Percentiles rank a stretch among this genome's conserved stretches.
Conservation (phyloP, 2,888 invertebrate species). For the Amorpha juglandis region DNA sequence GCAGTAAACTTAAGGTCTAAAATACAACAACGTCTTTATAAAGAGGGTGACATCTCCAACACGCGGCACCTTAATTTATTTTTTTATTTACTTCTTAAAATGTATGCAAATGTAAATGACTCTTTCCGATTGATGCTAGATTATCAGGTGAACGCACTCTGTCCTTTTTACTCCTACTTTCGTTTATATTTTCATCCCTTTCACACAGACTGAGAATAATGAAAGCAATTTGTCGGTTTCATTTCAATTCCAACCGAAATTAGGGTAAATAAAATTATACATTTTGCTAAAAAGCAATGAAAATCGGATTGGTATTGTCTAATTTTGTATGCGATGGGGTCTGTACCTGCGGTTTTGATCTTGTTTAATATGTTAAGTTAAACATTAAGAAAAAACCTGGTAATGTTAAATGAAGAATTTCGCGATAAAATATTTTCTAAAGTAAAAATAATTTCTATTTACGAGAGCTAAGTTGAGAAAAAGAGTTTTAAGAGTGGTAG, state of each 20-base stretch:
- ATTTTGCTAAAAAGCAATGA: slow-evolving; percentile 56
- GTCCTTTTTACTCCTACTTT: slow-evolving; percentile 36
- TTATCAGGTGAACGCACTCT: slow-evolving; percentile 43
- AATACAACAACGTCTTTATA: slow-evolving; percentile 36
- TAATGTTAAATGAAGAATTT: too few relatives aligned
- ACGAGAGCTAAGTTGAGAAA: too few relatives aligned
- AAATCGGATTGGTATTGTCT: slow-evolving; percentile 65
- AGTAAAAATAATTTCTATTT: too few relatives aligned
- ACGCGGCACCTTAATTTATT: slow-evolving; percentile 43
- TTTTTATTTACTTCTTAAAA: slow-evolving; percentile 56
- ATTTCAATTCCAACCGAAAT: slow-evolving; percentile 59
- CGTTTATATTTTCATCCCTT: slow-evolving; percentile 25
- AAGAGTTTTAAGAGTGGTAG: too few relatives aligned
- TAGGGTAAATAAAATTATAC: slow-evolving; percentile 80
- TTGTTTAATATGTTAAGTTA: background rate
- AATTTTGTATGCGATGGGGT: slow-evolving; percentile 57
- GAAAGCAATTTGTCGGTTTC: slow-evolving; percentile 55
- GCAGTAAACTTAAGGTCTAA: slow-evolving; percentile 30
- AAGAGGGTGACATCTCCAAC: slow-evolving; percentile 42
- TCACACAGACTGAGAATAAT: slow-evolving; percentile 36
- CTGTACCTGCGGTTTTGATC: slow-evolving; percentile 58
- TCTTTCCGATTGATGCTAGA: slow-evolving; percentile 50
- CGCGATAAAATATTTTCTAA: too few relatives aligned
- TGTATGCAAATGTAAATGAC: slow-evolving; percentile 51
- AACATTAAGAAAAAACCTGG: background rate